Evolutionary conservation across 2,888 invertebrate genomes (phyloP).

Genomic region (Spisula solida): DNA sequence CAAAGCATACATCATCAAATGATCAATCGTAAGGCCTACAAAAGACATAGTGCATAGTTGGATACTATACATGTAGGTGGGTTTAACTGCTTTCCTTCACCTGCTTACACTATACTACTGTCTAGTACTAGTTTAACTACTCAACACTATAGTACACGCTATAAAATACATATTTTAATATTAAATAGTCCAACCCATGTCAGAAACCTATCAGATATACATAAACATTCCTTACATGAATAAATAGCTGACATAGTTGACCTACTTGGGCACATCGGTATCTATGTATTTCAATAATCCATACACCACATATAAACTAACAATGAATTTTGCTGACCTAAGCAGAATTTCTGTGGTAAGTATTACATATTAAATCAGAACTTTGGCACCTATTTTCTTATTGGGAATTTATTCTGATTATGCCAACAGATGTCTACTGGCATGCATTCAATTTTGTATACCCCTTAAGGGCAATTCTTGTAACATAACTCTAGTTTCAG

Average conservation of each 20-base stretch:
- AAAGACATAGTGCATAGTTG: neutral
- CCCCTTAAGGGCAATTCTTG: neutral
- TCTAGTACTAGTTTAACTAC: no score
- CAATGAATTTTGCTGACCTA: conserved; percentile 15
- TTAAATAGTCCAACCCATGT: neutral
- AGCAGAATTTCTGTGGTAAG: neutral
- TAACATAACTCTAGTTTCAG: neutral
- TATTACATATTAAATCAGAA: neutral
- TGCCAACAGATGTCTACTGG: conserved; percentile 8
- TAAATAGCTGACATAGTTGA: conserved; percentile 11
- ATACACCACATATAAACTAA: neutral
- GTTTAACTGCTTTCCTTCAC: no score
- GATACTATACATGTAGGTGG: no score
- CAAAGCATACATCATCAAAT: neutral
- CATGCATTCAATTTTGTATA: neutral
- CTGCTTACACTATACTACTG: no score
- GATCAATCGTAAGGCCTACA: neutral
- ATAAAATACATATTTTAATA: neutral
- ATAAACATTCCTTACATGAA: conserved; percentile 9
- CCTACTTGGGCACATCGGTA: conserved; percentile 14
- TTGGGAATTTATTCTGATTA: neutral
- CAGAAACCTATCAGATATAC: neutral
- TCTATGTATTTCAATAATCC: neutral
- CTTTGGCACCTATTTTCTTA: neutral
- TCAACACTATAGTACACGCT: neutral